These are phyloP conservation scores for Spisula subtruncata DNA, from an alignment of 2,888 invertebrate species.

Conservation along the genomic window DNA sequence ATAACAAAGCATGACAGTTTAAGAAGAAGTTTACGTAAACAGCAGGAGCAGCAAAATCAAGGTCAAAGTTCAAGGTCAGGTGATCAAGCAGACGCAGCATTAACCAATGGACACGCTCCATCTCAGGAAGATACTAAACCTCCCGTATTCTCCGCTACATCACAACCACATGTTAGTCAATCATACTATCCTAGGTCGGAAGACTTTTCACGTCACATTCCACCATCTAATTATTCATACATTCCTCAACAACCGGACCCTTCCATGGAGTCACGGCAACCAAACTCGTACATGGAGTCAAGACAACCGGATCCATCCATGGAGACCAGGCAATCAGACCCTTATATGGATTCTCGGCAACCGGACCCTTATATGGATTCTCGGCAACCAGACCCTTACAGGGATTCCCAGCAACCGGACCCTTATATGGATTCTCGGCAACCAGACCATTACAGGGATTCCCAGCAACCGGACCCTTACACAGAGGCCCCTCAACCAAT, in stretches of 20 bases:
- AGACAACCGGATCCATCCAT: constrained; percentile 10
- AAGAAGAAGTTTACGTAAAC: constrained; percentile 48
- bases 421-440: not conserved
- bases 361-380: not conserved
- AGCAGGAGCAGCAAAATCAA: constrained; percentile 29
- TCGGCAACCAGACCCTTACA: not conserved
- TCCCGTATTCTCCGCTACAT: constrained; percentile 30
- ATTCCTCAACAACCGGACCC: not conserved
- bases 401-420: constrained; percentile 12
- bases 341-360: constrained; percentile 12
- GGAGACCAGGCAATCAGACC: not conserved
- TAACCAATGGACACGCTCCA: constrained; percentile 54
- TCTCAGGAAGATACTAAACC: constrained; percentile 43
- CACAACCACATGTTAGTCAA: constrained; percentile 71
- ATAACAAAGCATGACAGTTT: constrained; percentile 61
- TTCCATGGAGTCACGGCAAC: not conserved
- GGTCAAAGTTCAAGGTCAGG: constrained; percentile 43
- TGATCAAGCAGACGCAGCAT: constrained; percentile 38
- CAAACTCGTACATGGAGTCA: not conserved
- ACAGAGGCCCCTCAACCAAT: constrained; percentile 31
- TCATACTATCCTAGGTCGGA: constrained; percentile 71
- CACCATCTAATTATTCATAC: constrained; percentile 62
- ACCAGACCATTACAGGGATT: no score
- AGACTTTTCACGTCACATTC: constrained; percentile 66
- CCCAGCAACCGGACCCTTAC: not conserved